A percentile compares a stretch with the other conserved stretches of the same genome.
Evolutionary conservation across 2,113 vertebrate species (phyloP).

Genomic region (Heterocephalus glaber): DNA sequence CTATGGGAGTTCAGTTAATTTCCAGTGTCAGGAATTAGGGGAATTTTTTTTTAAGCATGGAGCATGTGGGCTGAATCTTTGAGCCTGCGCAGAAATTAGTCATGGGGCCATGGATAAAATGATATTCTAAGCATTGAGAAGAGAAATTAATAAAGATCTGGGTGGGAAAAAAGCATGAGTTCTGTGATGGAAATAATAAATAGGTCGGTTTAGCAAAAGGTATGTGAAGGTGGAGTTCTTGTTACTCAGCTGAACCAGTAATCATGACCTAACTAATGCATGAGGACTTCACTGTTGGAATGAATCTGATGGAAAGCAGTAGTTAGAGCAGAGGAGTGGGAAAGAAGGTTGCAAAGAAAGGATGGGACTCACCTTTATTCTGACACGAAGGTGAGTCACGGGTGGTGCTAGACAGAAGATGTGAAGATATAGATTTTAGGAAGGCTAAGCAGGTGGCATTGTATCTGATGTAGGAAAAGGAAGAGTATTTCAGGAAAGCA

Average conservation of each 20-base stretch:
- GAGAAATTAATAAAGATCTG: not conserved
- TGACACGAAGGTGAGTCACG: not conserved
- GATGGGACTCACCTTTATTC: not conserved
- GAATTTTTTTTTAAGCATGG: not conserved
- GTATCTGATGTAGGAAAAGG: not conserved
- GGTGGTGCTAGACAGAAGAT: not conserved
- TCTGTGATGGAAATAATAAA: not conserved
- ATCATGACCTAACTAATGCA: accelerated
- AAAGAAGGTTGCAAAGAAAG: not conserved
- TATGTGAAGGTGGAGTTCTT: not conserved
- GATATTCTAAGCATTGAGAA: not conserved
- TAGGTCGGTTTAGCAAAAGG: not conserved
- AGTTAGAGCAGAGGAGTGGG: not conserved
- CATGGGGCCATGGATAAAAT: not conserved
- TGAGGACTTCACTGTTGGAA: not conserved
- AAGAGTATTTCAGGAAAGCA: not conserved
- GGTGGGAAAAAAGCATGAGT: not conserved
- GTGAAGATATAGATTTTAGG: not conserved
- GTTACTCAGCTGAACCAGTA: not conserved
- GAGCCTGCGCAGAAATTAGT: not conserved
- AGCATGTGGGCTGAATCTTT: not conserved
- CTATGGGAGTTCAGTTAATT: not conserved
- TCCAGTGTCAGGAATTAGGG: not conserved
- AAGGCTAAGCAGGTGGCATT: not conserved
- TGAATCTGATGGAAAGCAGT: accelerated